Conservation (phyloP, 2,797 vertebrate species). For the Microctenopoma lineatum region DNA sequence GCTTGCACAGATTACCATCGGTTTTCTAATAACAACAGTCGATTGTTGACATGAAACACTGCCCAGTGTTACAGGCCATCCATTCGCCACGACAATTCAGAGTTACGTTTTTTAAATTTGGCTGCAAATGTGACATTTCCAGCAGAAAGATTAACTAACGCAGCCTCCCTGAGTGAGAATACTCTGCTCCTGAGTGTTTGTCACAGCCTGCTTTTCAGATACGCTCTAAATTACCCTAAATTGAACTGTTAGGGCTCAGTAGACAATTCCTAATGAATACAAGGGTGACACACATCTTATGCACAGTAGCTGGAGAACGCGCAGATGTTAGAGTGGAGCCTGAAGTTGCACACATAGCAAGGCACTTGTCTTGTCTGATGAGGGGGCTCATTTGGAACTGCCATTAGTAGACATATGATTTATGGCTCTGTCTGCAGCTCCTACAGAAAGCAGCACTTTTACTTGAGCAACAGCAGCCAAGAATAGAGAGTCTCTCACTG, state of each 20-base stretch:
- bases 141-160: neutral
- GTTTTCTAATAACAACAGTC: neutral
- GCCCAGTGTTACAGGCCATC: neutral
- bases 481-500: conserved; percentile 29
- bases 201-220: conserved; percentile 53
- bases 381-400: conserved; percentile 89
- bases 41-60: neutral
- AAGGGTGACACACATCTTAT: conserved; percentile 69
- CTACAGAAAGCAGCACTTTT: conserved; percentile 56
- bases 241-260: conserved; percentile 66
- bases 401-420: conserved; percentile 89
- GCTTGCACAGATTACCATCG: too few relatives aligned
- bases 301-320: conserved; percentile 80
- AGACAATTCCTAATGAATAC: conserved; percentile 81
- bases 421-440: conserved; percentile 79
- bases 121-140: conserved; percentile 16
- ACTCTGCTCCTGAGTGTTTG: conserved; percentile 41
- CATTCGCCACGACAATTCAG: neutral
- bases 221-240: conserved; percentile 50
- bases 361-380: conserved; percentile 91
- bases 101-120: neutral
- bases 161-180: neutral
- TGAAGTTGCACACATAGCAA: conserved; percentile 85
- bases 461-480: conserved; percentile 44
- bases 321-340: conserved; percentile 85